Evolutionary conservation across 2,888 invertebrate species (phyloP), one percentile per base, ranked within the genome.

Genomic region (Parasteatoda lunata): DNA sequence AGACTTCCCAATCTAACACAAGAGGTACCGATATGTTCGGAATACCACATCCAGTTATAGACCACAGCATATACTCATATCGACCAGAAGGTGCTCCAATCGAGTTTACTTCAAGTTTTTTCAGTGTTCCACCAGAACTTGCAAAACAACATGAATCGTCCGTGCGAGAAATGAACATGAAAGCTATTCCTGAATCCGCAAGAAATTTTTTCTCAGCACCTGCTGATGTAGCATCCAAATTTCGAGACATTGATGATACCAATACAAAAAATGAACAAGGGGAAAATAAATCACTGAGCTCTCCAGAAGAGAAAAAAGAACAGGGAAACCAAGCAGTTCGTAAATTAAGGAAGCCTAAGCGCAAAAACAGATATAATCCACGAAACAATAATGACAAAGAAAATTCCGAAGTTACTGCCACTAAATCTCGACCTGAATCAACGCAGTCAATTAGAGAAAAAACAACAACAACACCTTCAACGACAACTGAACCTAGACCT

Each of bases 11-110:
- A 45, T 45, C 49, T 11, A 11, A 47, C 9, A 15, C 73, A 11
- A 75, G 78, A 49, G 72, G 69, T n/a, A 82, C 77, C 0, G 87
- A 87, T 47, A 87, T 87, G 87, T 87, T 87, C 52, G 87, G 87
- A 3, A 66, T 87, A 9, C 82, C 87, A 1, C 81, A 82, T 73
- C 82, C 87, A 3, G 59, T 64, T 13, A 82, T 82, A 15, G 86
- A 86, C 49, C 71, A 72, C 65, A 80, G 15, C 52, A 68, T 72
- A 9, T 86, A 81, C 51, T 86, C 86, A 9, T 51, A 81, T 13
- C 65, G 86, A 45, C 86, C 86, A 2, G 66, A 81, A 68, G 80
- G 76, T 48, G 65, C 75, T 30, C 51, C 70, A 5, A 65, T 76
- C 9, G 85, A 80, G 76, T 86, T 86, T 49, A 69, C 73, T 30